Base-by-base conservation (phyloP, 2,888 invertebrate genomes). In the Eilema sororculum region DNA sequence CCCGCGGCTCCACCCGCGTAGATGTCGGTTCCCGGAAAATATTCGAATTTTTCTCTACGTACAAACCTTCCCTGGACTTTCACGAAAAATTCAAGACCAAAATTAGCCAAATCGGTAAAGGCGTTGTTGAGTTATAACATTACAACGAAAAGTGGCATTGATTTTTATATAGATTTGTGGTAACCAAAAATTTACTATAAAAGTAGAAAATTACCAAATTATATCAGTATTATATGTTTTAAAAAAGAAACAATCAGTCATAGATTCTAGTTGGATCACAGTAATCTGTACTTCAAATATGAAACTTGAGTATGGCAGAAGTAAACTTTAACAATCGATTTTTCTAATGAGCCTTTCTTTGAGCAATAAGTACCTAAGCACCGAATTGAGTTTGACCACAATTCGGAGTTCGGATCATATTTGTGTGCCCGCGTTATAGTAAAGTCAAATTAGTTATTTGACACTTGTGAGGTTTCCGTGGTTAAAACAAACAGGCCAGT, bases 401-500 rank as follows among this genome's bases (percentile, higher is more conserved):
- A 52, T 52, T 52, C 9, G 8, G n/a, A 52, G n/a, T 52, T 52
- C n/a, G 9, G n/a, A 52, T 52, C 13, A 58, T 58, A 25, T 12
- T 60, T 10, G 30, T 52, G 20, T n/a, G 52, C n/a, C 52, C 52
- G n/a, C n/a, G n/a, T 52, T 52, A n/a, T 9, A 52, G n/a, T n/a
- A n/a, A 52, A 52, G 52, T 52, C 52, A 52, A 52, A 52, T 52
- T 52, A n/a, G 52, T n/a, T 52, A 52, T 52, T 52, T 52, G 52
- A 52, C n/a, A 52, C 20, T 52, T n/a, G n/a, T 52, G 52, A n/a
- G n/a, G n/a, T n/a, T 52, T 52, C 52, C n/a, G 52, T 52, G 52
- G 52, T n/a, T 52, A 52, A 6, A 52, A 33, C 22, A 60, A 12
- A 33, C n/a, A 22, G n/a, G n/a, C 52, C 2, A n/a, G n/a, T 52